Evolutionary conservation across 2,888 invertebrate genomes (phyloP).

Genomic region (Blastobasis lacticolella): DNA sequence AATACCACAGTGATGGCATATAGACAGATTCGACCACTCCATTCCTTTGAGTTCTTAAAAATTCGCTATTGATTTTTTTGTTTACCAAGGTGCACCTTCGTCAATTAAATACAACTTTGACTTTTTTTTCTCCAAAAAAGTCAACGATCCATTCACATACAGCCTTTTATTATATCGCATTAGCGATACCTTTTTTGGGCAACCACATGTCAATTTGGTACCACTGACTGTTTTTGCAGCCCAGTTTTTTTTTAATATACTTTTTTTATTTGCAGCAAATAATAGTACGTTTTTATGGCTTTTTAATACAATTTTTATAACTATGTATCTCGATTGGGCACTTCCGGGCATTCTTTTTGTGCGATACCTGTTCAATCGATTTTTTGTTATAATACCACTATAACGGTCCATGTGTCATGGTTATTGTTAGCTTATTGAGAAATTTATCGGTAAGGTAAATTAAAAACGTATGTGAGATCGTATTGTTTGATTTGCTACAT

Average conservation of each 20-base stretch:
- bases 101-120: conserved; percentile 2
- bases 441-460: too few relatives aligned
- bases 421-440: too few relatives aligned
- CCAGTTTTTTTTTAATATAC: conserved; percentile 18
- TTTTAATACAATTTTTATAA: conserved; percentile 53
- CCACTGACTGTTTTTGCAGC: conserved; percentile 44
- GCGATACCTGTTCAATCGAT: conserved; percentile 6
- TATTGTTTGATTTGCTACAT: too few relatives aligned
- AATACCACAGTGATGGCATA: too few relatives aligned
- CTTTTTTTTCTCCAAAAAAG: conserved; percentile 11
- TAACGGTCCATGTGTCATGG: too few relatives aligned
- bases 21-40: too few relatives aligned
- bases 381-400: background rate
- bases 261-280: conserved; percentile 58
- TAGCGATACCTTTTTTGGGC: conserved; percentile 38
- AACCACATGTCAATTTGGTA: conserved; percentile 47
- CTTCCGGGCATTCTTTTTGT: conserved; percentile 41
- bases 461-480: too few relatives aligned
- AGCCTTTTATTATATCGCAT: conserved; percentile 44
- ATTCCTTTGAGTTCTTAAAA: too few relatives aligned
- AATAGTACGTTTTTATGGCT: conserved; percentile 45
- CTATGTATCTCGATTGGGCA: conserved; percentile 45
- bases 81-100: background rate
- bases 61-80: too few relatives aligned
- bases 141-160: conserved; percentile 27